Base-by-base conservation (phyloP, 2,113 vertebrate genomes). In the Crotalus helleri region DNA sequence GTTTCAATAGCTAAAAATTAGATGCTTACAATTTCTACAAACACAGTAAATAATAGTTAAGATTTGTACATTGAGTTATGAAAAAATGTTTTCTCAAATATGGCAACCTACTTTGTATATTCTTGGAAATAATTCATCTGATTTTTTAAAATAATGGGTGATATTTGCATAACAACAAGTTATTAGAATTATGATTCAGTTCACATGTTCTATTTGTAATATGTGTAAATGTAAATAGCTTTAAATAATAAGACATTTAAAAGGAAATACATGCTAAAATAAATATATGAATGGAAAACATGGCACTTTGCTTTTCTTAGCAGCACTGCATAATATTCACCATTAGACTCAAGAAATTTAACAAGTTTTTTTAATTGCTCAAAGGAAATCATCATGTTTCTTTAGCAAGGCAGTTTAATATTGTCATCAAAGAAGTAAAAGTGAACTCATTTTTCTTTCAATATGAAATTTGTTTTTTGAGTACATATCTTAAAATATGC, bases 141-240 rank as follows among this genome's bases (percentile, higher is more conserved):
- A 94, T 88, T 95, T 96, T 64, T 58, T 93, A 91, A 94, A 93
- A 94, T 94, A 94, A 95, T 95, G 93, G 93, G 94, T 95, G 96
- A 94, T 92, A 90, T 96, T 97, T 97, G 95, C 54, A 93, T 85
- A 92, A 94, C 87, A 81, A 49, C 96, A 97, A 95, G 93, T 93
- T 94, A 95, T 95, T 93, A 46, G 94, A 95, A 92, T 91, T 6
- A 19, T 96, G 96, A 97, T 0, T 92, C 17, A 95, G 90, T 85
- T 81, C 94, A 91, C 95, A 95, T 95, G 87, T 29, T 86, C 95
- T 97, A 97, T 96, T 96, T 95, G 89, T 95, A 97, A 96, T 96
- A 93, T 91, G 96, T 96, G 93, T 96, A 97, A 97, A 97, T 98
- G 29, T 69, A n/a, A 69, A n/a, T 69, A 15, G 29, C 13, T 33